These are phyloP conservation scores for Leptodactylus fuscus DNA, from an alignment of 2,113 vertebrate genomes.

Conservation along the genomic window DNA sequence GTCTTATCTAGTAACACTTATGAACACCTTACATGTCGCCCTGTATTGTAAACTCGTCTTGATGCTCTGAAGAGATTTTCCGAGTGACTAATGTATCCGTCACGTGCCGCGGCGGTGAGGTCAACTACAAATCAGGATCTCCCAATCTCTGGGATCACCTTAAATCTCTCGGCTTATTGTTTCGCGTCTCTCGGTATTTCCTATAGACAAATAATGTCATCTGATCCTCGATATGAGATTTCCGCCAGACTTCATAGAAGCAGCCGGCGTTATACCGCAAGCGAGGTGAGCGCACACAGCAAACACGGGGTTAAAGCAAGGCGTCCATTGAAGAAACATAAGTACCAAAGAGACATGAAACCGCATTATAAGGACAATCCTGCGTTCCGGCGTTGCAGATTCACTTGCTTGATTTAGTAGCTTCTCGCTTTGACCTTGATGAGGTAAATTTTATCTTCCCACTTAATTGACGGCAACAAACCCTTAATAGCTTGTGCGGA, in stretches of 20 bases:
- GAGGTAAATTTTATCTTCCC: conserved; percentile 25
- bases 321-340: not conserved
- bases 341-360: not conserved
- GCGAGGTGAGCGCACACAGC: too few species aligned
- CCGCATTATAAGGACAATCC: not conserved
- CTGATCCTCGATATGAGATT: conserved; percentile 18
- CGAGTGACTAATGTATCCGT: not conserved
- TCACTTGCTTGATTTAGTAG: not conserved
- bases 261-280: not conserved
- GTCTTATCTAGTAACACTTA: not conserved
- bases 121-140: not conserved
- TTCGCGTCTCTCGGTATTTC: not conserved
- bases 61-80: not conserved
- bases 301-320: not conserved
- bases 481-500: not conserved
- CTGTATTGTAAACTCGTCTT: not conserved
- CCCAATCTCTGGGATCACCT: not conserved
- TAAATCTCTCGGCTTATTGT: conserved; percentile 16
- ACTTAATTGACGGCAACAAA: not conserved
- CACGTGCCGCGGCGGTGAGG: not conserved
- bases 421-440: conserved; percentile 22
- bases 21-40: not conserved
- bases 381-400: not conserved
- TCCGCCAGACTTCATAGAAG: not conserved
- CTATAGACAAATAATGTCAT: conserved; percentile 36